Base-by-base conservation (phyloP, 2,113 vertebrate genomes). In the Pycnonotus jocosus region DNA sequence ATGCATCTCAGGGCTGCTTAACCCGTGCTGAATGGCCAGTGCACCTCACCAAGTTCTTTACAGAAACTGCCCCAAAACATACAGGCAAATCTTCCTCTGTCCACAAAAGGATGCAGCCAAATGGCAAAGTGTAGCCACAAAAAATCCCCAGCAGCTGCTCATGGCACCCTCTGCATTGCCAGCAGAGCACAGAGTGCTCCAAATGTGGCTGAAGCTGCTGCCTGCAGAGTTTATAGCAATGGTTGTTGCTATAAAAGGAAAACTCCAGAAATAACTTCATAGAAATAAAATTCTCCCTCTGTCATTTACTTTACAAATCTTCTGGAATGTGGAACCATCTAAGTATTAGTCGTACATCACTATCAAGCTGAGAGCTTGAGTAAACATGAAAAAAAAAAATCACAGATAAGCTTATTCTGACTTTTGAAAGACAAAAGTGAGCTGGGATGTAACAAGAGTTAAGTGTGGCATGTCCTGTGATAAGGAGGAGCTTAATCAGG, bases 351-450 rank as follows among this genome's bases (percentile, higher is more conserved):
- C 0, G 3, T 90, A 31, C 16, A 48, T 90, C 62, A 47, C 40
- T 91, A 85, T 92, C 81, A 94, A 76, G 48, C 45, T 69, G 45
- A 89, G 84, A 91, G 87, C 28, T 95, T 88, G 72, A 90, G 47
- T 83, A 95, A 95, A 94, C 79, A 93, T 20, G 54, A 91, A 93
- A 91, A 38, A 93, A 91, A 38, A 38, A 88, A 92, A 50, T 33
- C 79, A 51, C 38, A 86, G 85, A 94, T 90, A 93, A 96, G 24
- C 35, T 82, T 48, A 40, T 92, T 94, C n/a, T 66, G 64, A 70
- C 31, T 70, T 11, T 6, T 37, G 33, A 85, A 82, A 79, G 37
- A 25, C 68, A 88, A 64, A 88, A 94, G 56, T 64, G 72, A 92
- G 35, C 70, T 81, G 51, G 38, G 72, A 78, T 83, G 18, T 71